Conservation (phyloP, 2,797 vertebrate genomes). For the Tiaroga cobitis region DNA sequence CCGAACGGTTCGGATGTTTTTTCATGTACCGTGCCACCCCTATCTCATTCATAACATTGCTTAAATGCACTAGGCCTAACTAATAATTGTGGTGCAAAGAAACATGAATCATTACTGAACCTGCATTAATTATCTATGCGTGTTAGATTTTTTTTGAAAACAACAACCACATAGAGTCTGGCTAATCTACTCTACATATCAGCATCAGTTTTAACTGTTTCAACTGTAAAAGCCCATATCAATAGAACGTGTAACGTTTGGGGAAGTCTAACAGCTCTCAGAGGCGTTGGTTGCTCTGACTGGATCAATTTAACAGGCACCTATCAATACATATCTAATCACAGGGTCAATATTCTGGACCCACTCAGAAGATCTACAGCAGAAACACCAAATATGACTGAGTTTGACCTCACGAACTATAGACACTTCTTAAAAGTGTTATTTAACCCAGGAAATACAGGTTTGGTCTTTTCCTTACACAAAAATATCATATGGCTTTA, state of each 20-base stretch:
- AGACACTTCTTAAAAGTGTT: background rate
- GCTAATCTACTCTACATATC: background rate
- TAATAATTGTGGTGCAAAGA: background rate
- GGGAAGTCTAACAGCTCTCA: background rate
- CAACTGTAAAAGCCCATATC: background rate
- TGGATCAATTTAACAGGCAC: conserved; percentile 9
- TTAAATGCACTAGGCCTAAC: background rate
- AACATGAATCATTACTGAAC: background rate
- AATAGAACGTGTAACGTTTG: background rate
- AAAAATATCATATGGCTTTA: background rate
- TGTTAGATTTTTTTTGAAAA: background rate
- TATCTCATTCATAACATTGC: background rate
- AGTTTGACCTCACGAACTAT: background rate
- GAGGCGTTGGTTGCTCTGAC: conserved; percentile 1
- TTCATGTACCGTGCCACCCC: too few relatives aligned
- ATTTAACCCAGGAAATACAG: background rate
- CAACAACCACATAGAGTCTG: background rate
- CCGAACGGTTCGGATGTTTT: too few relatives aligned
- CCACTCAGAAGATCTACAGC: background rate
- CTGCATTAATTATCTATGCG: background rate
- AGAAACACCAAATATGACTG: background rate
- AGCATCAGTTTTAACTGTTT: background rate
- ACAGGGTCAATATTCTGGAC: conserved; percentile 10
- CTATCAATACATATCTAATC: conserved; percentile 20
- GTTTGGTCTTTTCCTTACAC: background rate